Evolutionary conservation across 53 echinoderm and acorn worm genomes (phyloP).

Genomic region (Echinarachnius parma): DNA sequence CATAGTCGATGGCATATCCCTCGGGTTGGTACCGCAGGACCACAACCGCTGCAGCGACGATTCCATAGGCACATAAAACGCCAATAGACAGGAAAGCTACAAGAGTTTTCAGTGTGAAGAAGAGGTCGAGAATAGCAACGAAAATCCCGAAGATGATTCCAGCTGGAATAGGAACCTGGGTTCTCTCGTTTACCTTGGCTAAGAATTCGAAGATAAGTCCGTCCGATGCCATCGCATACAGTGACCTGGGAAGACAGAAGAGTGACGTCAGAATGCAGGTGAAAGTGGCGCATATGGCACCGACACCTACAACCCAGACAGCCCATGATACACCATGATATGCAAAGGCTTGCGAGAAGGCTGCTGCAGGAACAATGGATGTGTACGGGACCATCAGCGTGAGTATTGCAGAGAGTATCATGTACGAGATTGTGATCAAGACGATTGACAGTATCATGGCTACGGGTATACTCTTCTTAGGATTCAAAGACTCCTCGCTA

Average conservation of each 20-base stretch:
- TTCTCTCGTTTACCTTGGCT: slow-evolving; percentile 47
- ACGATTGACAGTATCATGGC: slow-evolving; percentile 48
- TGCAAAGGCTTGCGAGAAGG: slow-evolving; percentile 59
- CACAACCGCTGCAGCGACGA: slow-evolving; percentile 57
- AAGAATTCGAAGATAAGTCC: slow-evolving; percentile 60
- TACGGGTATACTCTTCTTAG: slow-evolving; percentile 53
- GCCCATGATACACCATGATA: slow-evolving; percentile 58
- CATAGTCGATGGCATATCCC: slow-evolving; percentile 13
- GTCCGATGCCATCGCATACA: slow-evolving; percentile 77
- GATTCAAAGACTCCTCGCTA: slow-evolving; percentile 62
- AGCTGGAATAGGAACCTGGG: slow-evolving; percentile 62
- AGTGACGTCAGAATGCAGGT: slow-evolving; percentile 43
- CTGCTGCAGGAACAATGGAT: slow-evolving; percentile 40
- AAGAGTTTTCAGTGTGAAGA: slow-evolving; percentile 49
- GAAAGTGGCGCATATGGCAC: slow-evolving; percentile 56
- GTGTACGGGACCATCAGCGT: slow-evolving; percentile 60
- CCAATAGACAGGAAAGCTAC: slow-evolving; percentile 71
- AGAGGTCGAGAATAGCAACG: slow-evolving; percentile 40
- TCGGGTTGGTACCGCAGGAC: slow-evolving; percentile 58
- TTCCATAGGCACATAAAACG: slow-evolving; percentile 58
- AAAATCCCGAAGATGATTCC: slow-evolving; percentile 56
- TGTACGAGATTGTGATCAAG: slow-evolving; percentile 49
- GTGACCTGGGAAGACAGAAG: slow-evolving; percentile 60
- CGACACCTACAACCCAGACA: slow-evolving; percentile 57
- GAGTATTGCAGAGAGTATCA: slow-evolving; percentile 54